Evolutionary conservation across 2,888 invertebrate species (phyloP), one percentile per base, ranked within the genome.

Genomic region (Therioaphis trifolii): DNA sequence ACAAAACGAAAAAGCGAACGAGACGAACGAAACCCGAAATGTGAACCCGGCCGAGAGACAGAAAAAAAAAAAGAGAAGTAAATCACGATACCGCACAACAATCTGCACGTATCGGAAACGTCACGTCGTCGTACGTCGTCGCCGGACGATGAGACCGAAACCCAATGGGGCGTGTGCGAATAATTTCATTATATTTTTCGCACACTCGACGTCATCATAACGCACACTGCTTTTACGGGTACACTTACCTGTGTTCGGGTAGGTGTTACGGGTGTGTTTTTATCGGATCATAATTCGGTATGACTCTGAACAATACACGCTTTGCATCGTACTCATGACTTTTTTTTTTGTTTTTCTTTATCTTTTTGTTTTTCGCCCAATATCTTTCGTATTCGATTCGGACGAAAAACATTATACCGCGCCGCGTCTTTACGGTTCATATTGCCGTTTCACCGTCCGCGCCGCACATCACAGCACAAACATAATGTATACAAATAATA

Each of bases 391-490:
- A 35, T 66, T 40, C 66, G 66, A 66, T 66, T 40, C 21, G 68
- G 21, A n/a, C n/a, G n/a, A 43, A 52, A 52, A 71, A 49, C 49
- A 72, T 63, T 18, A 35, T 14, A 21, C 5, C 21, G 40, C 1
- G 1, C 21, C 21, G 15, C 52, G 18, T 18, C 18, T 52, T 5
- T 72, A 72, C 18, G 49, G 21, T 74, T 40, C 55, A 55, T 74
- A 18, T 40, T 74, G 74, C 74, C 29, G 49, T 72, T 72, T 72
- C 52, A 72, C 52, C n/a, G 35, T 72, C 49, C 71, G 18, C 49
- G 40, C 27, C 49, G 21, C 55, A 0, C 52, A n/a, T n/a, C n/a
- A n/a, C n/a, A n/a, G n/a, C 35, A n/a, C 35, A 21, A n/a, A 58
- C 24, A 58, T 11, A 58, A 58, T n/a, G n/a, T n/a, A n/a, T n/a